A percentile compares a stretch with the other conserved stretches of the same genome.
Conservation (phyloP, 2,888 invertebrate genomes). For the Apamea epomidion region DNA sequence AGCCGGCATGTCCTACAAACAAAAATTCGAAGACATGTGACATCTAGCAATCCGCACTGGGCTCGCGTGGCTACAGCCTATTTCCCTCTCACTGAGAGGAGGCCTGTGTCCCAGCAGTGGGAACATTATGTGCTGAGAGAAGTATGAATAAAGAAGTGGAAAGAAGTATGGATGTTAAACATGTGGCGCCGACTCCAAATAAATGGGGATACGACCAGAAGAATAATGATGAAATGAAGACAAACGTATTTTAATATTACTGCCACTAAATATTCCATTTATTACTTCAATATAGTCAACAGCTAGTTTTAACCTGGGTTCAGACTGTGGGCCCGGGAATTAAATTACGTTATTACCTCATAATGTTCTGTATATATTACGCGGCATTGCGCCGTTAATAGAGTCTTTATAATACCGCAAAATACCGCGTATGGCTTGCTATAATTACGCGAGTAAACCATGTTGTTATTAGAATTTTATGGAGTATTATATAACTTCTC, state of each 20-base stretch:
- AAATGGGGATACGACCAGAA: too few relatives aligned
- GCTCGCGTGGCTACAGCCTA: too few relatives aligned
- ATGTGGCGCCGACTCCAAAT: too few relatives aligned
- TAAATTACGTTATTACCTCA: constrained; percentile 46
- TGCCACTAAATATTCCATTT: constrained; percentile 24
- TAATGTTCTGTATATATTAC: constrained; percentile 51
- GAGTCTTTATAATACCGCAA: constrained; percentile 66
- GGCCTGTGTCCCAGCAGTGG: too few relatives aligned
- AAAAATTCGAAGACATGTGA: too few relatives aligned
- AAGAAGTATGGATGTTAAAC: too few relatives aligned
- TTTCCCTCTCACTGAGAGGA: too few relatives aligned
- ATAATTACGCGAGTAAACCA: constrained; percentile 42
- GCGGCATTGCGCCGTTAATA: constrained; percentile 63
- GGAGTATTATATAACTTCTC: constrained; percentile 22
- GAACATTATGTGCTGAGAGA: too few relatives aligned
- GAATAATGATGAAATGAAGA: not conserved
- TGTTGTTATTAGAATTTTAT: constrained; percentile 40
- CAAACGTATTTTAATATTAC: constrained; percentile 4
- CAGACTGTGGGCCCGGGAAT: constrained; percentile 34
- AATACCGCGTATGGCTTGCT: constrained; percentile 50
- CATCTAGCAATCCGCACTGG: too few relatives aligned
- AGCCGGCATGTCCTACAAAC: too few relatives aligned
- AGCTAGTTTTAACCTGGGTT: constrained; percentile 28
- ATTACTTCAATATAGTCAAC: constrained; percentile 3
- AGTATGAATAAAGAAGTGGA: too few relatives aligned